phyloP scores from a whole-genome alignment of 2,888 invertebrate genomes.

The Drosophila nigritarsus region DNA sequence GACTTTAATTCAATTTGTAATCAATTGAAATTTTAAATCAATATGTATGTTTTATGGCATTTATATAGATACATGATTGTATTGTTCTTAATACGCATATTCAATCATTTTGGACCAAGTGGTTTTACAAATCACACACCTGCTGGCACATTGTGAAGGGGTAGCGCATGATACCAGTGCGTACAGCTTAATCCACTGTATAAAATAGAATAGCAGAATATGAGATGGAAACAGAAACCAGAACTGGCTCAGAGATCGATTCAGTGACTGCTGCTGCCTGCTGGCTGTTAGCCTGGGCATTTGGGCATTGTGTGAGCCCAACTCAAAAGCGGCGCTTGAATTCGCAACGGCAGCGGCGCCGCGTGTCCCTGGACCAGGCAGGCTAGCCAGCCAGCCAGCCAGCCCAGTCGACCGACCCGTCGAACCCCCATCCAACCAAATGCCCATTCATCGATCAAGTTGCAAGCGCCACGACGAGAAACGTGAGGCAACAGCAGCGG shows the following conservation, averaged over 20 bases:
- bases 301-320: conserved; percentile 66
- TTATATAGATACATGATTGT: neutral
- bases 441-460: conserved; percentile 80
- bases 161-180: conserved; percentile 45
- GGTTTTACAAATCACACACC: conserved; percentile 4
- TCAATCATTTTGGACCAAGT: neutral
- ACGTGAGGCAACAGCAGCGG: conserved; percentile 61
- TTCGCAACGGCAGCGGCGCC: conserved; percentile 78
- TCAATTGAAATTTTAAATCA: neutral
- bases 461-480: conserved; percentile 78
- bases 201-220: conserved; percentile 21
- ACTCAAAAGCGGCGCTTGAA: conserved; percentile 79
- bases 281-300: neutral
- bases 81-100: neutral
- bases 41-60: neutral
- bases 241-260: conserved; percentile 44
- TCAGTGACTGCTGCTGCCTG: conserved; percentile 35
- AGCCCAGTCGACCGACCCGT: conserved; percentile 5
- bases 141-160: neutral
- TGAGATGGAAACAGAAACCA: conserved; percentile 37
- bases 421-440: conserved; percentile 34
- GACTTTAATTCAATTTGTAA: neutral
- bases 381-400: neutral
- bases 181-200: conserved; percentile 36
- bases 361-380: conserved; percentile 49